phyloP scores from a whole-genome alignment of 2,113 vertebrate genomes.

The Spermophilus dauricus region DNA sequence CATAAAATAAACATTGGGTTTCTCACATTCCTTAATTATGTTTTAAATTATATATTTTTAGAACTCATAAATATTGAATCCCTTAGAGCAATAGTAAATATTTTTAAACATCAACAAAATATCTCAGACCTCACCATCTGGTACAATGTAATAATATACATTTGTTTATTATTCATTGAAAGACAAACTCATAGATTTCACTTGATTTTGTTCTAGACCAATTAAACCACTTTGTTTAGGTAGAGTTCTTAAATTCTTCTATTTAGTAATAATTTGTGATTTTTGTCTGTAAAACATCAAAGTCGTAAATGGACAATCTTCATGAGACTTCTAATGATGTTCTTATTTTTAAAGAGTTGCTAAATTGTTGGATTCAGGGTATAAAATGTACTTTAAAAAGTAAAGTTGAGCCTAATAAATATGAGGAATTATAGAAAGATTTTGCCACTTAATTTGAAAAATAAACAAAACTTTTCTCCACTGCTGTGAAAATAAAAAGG shows the following conservation, averaged over 20 bases:
- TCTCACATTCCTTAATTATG: conserved; percentile 18
- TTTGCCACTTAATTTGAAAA: conserved; percentile 44
- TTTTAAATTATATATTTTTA: conserved; percentile 28
- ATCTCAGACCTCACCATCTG: conserved; percentile 41
- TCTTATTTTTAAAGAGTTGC: background rate
- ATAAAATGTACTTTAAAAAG: conserved; percentile 33
- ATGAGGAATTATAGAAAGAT: background rate
- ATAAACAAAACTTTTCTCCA: conserved; percentile 21
- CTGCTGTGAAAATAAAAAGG: conserved; percentile 53
- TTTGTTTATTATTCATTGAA: conserved; percentile 48
- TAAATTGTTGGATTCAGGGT: background rate
- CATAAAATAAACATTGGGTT: conserved; percentile 37
- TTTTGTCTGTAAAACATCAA: background rate
- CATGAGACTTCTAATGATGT: background rate
- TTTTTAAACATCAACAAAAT: conserved; percentile 53
- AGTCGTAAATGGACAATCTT: background rate
- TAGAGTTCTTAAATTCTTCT: background rate
- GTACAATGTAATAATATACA: background rate
- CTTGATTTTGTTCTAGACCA: conserved; percentile 37
- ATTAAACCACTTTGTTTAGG: background rate
- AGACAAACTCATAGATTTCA: conserved; percentile 1
- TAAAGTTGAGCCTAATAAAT: background rate
- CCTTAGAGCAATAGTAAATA: conserved; percentile 58
- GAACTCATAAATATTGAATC: conserved; percentile 34
- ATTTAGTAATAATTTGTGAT: conserved; percentile 9